Base-by-base conservation (phyloP, 2,888 invertebrate species). In the Ischnus inquisitorius region DNA sequence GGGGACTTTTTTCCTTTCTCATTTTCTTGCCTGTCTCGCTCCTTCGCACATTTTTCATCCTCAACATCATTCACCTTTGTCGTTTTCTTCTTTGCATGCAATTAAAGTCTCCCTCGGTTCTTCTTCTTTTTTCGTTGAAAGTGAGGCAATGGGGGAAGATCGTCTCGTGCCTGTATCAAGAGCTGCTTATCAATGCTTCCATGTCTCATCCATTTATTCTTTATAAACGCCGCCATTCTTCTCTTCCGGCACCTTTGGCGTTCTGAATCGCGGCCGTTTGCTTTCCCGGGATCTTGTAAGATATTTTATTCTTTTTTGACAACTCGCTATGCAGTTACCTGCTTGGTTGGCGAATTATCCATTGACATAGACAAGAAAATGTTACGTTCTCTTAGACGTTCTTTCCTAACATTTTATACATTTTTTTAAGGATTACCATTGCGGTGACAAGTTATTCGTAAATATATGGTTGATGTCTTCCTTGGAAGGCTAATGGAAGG, bases 1-100 rank as follows among this genome's bases (percentile, higher is more conserved):
- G n/a, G n/a, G n/a, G n/a, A n/a, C 14, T 19, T 65, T n/a, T 48
- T 48, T 54, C 12, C 19, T 68, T 68, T 46, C 16, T 25, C 22
- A 3, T 25, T 14, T 22, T 34, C 22, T n/a, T n/a, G n/a, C 25
- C 68, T 68, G 43, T 22, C 65, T 46, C 48, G 39, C 54, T 69
- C 25, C 54, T 19, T 41, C 39, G 54, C 28, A 54, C 71, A 54
- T 71, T 57, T 41, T 71, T 71, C 25, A 48, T 41, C 39, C 22
- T 39, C 22, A 14, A 41, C 22, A 5, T 41, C n/a, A 10, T n/a
- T 19, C 54, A 10, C 16, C 71, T 39, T 25, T 2, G n/a, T 43
- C 28, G 65, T 71, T 64, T 34, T 41, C 43, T 67, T 34, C 71
- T 77, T 72, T 76, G 48, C 71, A 72, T 72, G 39, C 25, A 57